Conservation (phyloP, 1,140 invertebrate species). For the Ctenoplectra terminalis region DNA sequence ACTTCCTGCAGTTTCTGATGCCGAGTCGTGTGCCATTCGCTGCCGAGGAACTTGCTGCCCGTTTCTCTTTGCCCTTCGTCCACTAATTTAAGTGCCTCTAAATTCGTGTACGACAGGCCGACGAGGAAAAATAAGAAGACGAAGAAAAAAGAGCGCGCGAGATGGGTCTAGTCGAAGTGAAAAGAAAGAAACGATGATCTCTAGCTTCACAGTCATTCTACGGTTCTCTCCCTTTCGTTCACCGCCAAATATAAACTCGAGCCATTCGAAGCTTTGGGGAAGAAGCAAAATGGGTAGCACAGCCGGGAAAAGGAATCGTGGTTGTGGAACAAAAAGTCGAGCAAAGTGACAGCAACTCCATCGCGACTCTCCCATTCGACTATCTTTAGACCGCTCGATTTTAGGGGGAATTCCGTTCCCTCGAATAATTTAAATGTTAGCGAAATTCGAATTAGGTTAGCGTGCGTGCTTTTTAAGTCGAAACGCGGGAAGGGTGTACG, state of each 20-base stretch:
- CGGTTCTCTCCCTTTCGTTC: slow-evolving; percentile 14
- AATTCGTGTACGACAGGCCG: slow-evolving; percentile 50
- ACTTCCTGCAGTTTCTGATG: slow-evolving; percentile 35
- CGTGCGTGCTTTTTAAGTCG: too few species aligned
- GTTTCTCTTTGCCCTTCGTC: slow-evolving; percentile 9
- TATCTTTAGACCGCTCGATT: slow-evolving; percentile 46
- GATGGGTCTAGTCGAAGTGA: slow-evolving; percentile 7
- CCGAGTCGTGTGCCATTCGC: slow-evolving; percentile 7
- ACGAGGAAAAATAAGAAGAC: neutral
- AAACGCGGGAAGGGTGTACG: too few species aligned
- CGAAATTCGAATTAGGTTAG: neutral
- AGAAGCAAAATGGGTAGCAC: neutral
- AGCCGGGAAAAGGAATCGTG: slow-evolving; percentile 38
- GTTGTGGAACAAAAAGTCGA: slow-evolving; percentile 29
- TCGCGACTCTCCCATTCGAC: slow-evolving; percentile 21
- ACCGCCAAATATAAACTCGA: slow-evolving; percentile 65
- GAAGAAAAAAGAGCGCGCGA: slow-evolving; percentile 22
- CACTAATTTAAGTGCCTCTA: slow-evolving; percentile 70
- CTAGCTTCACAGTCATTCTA: neutral
- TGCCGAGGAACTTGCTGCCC: neutral
- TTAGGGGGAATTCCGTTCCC: slow-evolving; percentile 10
- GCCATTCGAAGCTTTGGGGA: slow-evolving; percentile 28
- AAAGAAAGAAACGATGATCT: slow-evolving; percentile 37
- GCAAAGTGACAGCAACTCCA: slow-evolving; percentile 31
- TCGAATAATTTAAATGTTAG: neutral